phyloP scores from a whole-genome alignment of 2,113 vertebrate species.

The Pantherophis guttatus region DNA sequence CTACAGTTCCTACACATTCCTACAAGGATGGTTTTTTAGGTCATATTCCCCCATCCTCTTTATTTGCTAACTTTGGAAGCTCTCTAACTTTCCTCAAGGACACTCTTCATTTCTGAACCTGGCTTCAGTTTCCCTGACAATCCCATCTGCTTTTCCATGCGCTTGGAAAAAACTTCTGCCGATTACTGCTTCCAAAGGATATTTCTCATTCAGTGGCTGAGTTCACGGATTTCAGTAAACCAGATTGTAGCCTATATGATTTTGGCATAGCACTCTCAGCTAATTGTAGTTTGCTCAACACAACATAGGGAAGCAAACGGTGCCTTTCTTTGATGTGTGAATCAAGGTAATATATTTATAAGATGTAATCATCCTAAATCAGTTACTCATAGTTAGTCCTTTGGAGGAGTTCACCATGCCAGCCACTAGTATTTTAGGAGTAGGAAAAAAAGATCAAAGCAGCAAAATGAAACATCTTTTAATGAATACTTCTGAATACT shows the following conservation, averaged over 20 bases:
- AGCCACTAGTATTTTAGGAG: neutral
- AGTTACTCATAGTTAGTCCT: neutral
- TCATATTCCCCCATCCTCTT: too few species aligned
- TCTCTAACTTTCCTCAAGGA: neutral
- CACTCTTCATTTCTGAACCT: neutral
- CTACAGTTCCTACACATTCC: neutral
- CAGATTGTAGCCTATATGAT: neutral
- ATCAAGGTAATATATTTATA: neutral
- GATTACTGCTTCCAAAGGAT: neutral
- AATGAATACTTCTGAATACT: neutral
- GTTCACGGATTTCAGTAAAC: neutral
- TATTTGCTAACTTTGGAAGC: neutral
- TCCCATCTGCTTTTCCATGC: neutral
- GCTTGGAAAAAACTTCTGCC: neutral
- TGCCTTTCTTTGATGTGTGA: neutral
- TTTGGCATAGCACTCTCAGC: neutral
- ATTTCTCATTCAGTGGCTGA: neutral
- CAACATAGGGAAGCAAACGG: neutral
- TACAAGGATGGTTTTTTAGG: neutral
- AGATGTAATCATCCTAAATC: neutral
- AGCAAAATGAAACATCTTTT: neutral
- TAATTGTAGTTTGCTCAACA: neutral
- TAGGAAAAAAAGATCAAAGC: neutral
- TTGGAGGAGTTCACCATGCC: neutral
- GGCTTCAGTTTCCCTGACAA: neutral